phyloP scores from a whole-genome alignment of 2,888 invertebrate genomes.

The Chloromyia formosa region DNA sequence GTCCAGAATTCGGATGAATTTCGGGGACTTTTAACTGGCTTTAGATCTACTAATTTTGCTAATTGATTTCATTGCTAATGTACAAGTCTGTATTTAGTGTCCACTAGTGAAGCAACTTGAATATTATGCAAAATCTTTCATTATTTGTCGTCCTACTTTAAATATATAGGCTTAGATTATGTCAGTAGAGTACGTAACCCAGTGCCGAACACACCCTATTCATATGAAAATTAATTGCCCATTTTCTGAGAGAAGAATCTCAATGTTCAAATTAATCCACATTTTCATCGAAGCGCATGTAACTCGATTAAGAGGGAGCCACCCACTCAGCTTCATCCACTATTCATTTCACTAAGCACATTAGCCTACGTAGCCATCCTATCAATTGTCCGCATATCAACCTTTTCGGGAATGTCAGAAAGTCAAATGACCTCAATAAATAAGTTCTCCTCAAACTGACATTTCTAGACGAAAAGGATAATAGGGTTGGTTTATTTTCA shows the following conservation, averaged over 20 bases:
- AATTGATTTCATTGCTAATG: too few species aligned
- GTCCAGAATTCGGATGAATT: too few species aligned
- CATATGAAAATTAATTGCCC: not conserved
- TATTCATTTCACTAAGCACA: conserved; percentile 18
- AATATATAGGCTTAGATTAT: too few species aligned
- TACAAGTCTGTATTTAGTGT: too few species aligned
- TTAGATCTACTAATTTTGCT: too few species aligned
- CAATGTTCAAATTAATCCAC: not conserved
- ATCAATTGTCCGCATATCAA: conserved; percentile 39
- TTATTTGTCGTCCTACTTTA: too few species aligned
- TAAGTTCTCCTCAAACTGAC: conserved; percentile 44
- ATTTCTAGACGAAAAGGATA: conserved; percentile 25
- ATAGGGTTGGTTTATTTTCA: conserved; percentile 19
- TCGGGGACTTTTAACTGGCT: too few species aligned
- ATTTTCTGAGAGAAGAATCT: not conserved
- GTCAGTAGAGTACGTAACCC: too few species aligned
- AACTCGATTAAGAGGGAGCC: not conserved
- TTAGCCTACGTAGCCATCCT: conserved; percentile 22
- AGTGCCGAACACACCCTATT: not conserved
- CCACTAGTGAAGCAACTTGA: too few species aligned
- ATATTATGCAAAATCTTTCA: too few species aligned
- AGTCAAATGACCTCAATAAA: conserved; percentile 50
- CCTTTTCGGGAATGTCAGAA: conserved; percentile 46
- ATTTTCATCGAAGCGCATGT: conserved; percentile 5
- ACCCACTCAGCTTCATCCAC: not conserved